phyloP scores from a whole-genome alignment of 2,113 vertebrate genomes.

The Sinocyclocheilus maitianheensis region DNA sequence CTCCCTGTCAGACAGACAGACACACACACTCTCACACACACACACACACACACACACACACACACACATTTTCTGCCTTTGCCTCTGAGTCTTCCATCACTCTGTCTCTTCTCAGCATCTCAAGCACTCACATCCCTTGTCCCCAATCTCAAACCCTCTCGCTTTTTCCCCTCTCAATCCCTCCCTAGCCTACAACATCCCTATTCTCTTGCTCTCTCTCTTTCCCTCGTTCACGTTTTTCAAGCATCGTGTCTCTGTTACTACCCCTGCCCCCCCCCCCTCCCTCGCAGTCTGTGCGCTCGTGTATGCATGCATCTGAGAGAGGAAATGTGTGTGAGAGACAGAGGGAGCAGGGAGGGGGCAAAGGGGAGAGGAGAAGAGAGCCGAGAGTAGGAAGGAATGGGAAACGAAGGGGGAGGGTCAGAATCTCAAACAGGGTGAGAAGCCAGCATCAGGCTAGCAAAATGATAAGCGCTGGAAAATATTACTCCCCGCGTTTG shows the following conservation, averaged over 20 bases:
- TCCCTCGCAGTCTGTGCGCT: constrained; percentile 66
- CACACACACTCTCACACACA: too few species aligned
- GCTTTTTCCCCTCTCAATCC: constrained; percentile 59
- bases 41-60: constrained; percentile 34
- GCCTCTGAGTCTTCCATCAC: constrained; percentile 52
- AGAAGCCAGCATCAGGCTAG: constrained; percentile 73
- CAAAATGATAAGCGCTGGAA: constrained; percentile 69
- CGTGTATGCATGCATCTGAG: constrained; percentile 38
- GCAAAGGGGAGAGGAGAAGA: constrained; percentile 67
- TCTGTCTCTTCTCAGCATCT: constrained; percentile 49
- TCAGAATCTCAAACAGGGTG: constrained; percentile 75
- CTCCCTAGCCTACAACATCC: constrained; percentile 58
- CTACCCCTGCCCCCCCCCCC: constrained; percentile 56
- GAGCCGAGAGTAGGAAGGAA: constrained; percentile 66
- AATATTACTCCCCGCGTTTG: constrained; percentile 66
- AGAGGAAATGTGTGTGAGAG: constrained; percentile 54
- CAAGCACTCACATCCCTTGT: constrained; percentile 46
- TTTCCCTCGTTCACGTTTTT: constrained; percentile 64
- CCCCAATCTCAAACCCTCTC: constrained; percentile 49
- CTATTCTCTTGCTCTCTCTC: constrained; percentile 50
- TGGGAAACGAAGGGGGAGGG: constrained; percentile 70
- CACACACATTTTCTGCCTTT: constrained; percentile 37
- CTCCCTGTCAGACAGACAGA: constrained; percentile 47
- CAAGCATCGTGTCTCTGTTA: constrained; percentile 67
- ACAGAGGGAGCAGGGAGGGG: constrained; percentile 60